Base-by-base conservation (phyloP, 2,113 vertebrate genomes). In the Etheostoma spectabile region DNA sequence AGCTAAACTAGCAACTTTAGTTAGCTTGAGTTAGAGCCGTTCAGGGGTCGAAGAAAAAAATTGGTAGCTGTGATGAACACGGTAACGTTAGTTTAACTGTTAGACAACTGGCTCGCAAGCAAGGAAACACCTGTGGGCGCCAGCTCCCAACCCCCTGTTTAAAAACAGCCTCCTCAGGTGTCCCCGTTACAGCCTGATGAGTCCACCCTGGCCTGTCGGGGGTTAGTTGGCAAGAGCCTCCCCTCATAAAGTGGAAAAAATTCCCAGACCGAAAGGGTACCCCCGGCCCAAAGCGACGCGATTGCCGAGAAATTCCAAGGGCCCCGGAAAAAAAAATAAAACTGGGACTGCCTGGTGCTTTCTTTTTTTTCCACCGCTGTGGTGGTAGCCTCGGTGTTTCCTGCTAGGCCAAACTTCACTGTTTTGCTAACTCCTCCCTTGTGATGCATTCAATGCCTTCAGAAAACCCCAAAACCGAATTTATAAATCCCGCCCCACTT, bases 81-180 rank as follows among this genome's bases (percentile, higher is more conserved):
- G 48, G 8, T 24, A 5, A 5, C 48, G 60, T 8, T 1, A 18
- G 11, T 21, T 74, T 0, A 24, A 4, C 7, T 57, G 10, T 45
- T 77, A 14, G 16, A 42, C 13, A 42, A 7, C n/a, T 27, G 45
- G 33, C 51, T 11, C 42, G 15, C 49, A 49, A 45, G 30, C 21
- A 79, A 45, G 30, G 21, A 79, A 70, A 91, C 87, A 93, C 92
- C 92, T 93, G 86, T 87, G 68, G 85, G 65, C 53, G 46, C 8
- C 35, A 74, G 42, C 55, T 90, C 75, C 69, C 38, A 18, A 93
- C 94, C 91, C 93, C 95, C 95, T 95, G 94, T 86, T 85, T 91
- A 74, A 27, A 71, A 86, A 82, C 91, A 80, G 82, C 78, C n/a
- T n/a, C n/a, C n/a, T n/a, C n/a, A n/a, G n/a, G n/a, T n/a, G n/a